Evolutionary conservation across 2,113 vertebrate species (phyloP).

Genomic region (Herpailurus yagouaroundi): DNA sequence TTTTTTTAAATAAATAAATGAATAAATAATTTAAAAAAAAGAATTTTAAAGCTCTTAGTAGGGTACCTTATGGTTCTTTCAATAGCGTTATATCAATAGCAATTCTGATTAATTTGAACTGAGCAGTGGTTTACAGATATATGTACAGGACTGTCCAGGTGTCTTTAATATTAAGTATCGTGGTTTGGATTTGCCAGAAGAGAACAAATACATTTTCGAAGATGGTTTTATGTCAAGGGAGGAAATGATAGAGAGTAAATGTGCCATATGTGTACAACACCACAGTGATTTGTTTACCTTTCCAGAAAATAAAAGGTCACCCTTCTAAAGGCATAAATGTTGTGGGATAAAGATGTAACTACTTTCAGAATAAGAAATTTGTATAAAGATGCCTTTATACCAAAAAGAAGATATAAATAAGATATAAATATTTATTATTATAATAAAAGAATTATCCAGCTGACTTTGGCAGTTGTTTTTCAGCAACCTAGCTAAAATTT

Average conservation of each 20-base stretch:
- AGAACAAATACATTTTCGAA: neutral
- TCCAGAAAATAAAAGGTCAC: neutral
- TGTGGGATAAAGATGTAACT: neutral
- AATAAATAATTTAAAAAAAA: too few species aligned
- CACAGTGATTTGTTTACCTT: neutral
- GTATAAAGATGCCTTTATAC: neutral
- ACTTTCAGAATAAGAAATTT: neutral
- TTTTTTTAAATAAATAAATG: too few species aligned
- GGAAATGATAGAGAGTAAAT: neutral
- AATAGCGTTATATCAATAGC: neutral
- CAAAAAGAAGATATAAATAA: neutral
- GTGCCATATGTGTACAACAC: neutral
- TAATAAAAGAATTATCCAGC: neutral
- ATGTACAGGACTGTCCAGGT: neutral
- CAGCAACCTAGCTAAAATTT: conserved; percentile 14
- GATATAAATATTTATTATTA: neutral
- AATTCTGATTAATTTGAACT: neutral
- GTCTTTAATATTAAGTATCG: neutral
- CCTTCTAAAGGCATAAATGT: neutral
- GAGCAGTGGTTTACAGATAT: neutral
- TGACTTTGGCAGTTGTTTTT: conserved; percentile 33
- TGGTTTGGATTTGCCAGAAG: neutral
- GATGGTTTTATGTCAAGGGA: neutral
- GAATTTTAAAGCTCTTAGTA: neutral
- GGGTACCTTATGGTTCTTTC: neutral